A percentile compares a stretch with the other conserved stretches of the same genome.
Conservation (phyloP, 2,888 invertebrate genomes). For the Apoda limacodes region DNA sequence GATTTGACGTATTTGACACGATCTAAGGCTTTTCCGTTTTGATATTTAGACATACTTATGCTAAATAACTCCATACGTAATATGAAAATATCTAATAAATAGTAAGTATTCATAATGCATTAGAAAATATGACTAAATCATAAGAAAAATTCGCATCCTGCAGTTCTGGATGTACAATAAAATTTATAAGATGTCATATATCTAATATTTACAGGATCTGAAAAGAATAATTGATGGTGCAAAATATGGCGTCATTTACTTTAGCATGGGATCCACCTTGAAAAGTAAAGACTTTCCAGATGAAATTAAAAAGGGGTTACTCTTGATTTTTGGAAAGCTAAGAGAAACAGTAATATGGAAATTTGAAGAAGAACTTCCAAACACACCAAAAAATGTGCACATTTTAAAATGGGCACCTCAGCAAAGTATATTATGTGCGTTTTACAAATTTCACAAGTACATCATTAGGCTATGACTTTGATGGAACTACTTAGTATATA, state of each 20-base stretch:
- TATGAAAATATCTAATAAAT: no score
- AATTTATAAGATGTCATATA: background rate
- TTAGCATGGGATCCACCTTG: conserved; percentile 33
- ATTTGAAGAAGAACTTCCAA: conserved; percentile 25
- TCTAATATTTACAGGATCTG: conserved; percentile 26
- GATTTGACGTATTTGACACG: no score
- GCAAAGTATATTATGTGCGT: background rate
- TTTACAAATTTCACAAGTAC: conserved; percentile 3
- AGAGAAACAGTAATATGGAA: conserved; percentile 37
- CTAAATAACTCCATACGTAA: no score
- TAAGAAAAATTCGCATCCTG: no score
- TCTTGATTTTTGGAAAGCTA: conserved; percentile 27
- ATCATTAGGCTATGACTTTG: background rate
- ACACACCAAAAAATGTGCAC: conserved; percentile 26
- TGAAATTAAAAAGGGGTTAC: conserved; percentile 19
- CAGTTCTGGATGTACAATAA: no score
- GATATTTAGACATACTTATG: no score
- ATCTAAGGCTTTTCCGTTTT: no score
- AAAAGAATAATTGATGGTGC: conserved; percentile 31
- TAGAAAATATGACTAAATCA: no score
- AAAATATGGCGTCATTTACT: conserved; percentile 29
- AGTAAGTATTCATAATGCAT: no score
- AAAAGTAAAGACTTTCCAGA: conserved; percentile 24
- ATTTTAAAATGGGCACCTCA: no score
- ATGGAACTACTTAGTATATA: background rate